Conservation (phyloP, 1,140 invertebrate genomes). For the Drosophila lacteicornis region DNA sequence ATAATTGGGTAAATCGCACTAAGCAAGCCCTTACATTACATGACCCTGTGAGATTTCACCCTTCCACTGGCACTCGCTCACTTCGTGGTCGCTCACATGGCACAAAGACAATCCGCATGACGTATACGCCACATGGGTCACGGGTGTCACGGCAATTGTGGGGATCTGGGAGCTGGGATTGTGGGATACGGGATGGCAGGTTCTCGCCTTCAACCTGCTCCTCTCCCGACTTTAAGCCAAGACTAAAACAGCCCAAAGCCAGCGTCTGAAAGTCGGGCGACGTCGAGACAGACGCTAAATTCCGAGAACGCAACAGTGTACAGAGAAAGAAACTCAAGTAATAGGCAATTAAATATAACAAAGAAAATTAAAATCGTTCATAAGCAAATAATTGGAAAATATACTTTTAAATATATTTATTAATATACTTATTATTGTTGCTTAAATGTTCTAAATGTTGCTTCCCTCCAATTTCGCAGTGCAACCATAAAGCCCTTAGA, state of each 20-base stretch:
- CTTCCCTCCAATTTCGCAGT: background rate
- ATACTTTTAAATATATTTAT: too few relatives aligned
- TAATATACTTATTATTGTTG: background rate
- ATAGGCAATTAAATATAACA: background rate
- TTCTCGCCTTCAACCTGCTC: conserved; percentile 16
- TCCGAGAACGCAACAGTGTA: conserved; percentile 57
- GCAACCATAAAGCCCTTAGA: conserved; percentile 33
- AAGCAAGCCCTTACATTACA: background rate
- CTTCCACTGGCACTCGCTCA: conserved; percentile 23
- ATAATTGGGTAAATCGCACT: background rate
- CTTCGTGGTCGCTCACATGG: conserved; percentile 25
- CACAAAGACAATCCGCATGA: conserved; percentile 62
- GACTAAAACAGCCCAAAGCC: conserved; percentile 62
- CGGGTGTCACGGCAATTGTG: conserved; percentile 49
- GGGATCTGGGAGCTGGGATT: conserved; percentile 22
- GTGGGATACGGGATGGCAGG: conserved; percentile 6
- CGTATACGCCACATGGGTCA: conserved; percentile 57
- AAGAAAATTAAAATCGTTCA: too few relatives aligned
- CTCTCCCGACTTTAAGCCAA: conserved; percentile 67
- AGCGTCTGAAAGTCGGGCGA: conserved; percentile 64
- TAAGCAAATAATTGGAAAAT: background rate
- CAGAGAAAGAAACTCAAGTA: background rate
- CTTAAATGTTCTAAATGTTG: too few relatives aligned
- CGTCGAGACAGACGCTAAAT: conserved; percentile 61
- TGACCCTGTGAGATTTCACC: background rate